Evolutionary conservation across 2,113 vertebrate species (phyloP), one percentile per base, ranked within the genome.

Genomic region (Oreochromis niloticus): DNA sequence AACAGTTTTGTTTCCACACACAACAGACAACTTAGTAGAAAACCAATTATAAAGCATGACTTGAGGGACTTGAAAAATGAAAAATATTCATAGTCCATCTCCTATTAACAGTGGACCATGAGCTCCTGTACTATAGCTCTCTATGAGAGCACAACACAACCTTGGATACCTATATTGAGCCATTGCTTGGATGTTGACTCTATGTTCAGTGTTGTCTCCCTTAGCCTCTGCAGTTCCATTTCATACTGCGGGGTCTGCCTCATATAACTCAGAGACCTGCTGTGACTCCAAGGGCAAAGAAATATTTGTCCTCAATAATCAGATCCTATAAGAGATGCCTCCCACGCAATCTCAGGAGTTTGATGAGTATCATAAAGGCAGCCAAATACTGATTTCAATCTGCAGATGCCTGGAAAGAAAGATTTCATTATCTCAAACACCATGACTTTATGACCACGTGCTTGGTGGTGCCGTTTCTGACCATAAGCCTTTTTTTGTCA

Each of bases 221-320:
- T 92, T 88, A 84, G 55, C 84, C 86, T 91, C 93, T 87, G 87
- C 86, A 85, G 85, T 94, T 93, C 82, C 87, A 84, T 93, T 88
- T 91, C 90, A 68, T 85, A 73, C 55, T 75, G 83, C 85, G 90
- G 85, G 90, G 90, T 94, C 89, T 82, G 63, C 68, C 79, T 92
- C 61, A 56, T 93, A 95, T 90, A 91, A 89, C 79, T 92, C 82
- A 36, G 61, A 84, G 78, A 85, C 83, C 63, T 27, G 48, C 89
- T 78, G 55, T 43, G 86, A 88, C 85, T 89, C 84, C 80, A 87
- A 93, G 91, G 85, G 83, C 80, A 83, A 83, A 84, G 81, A 92
- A 87, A 93, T 94, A 88, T 93, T 92, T 94, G 90, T 85, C 86
- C 86, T 86, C 84, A 75, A 84, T 91, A 88, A 92, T 90, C 63